Percentiles rank a stretch among this genome's conserved stretches.
phyloP scores from a whole-genome alignment of 2,113 vertebrate species.

The Mesocricetus auratus region DNA sequence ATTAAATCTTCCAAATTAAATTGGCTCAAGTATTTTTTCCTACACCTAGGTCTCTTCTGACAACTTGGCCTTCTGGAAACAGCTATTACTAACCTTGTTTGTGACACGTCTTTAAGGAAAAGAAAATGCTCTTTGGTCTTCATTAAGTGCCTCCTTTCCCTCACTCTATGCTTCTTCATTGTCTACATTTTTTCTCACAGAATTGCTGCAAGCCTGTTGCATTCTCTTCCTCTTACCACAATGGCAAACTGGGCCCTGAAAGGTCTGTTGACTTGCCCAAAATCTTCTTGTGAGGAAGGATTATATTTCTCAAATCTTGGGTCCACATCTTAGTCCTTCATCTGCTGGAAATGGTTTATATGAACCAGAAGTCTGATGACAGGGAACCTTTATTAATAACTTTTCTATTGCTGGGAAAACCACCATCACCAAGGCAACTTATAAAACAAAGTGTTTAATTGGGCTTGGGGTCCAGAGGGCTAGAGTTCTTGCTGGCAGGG shows the following conservation, averaged over 20 bases:
- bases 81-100: background rate
- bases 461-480: background rate
- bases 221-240: background rate
- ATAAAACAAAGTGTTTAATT: background rate
- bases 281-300: background rate
- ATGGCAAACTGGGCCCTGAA: background rate
- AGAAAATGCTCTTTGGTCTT: background rate
- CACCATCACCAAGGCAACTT: background rate
- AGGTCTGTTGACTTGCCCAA: background rate
- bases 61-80: background rate
- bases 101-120: background rate
- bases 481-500: background rate
- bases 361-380: background rate
- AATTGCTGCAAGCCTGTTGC: background rate
- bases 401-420: background rate
- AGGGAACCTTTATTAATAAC: background rate
- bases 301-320: background rate
- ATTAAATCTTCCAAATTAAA: conserved; percentile 50
- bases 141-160: background rate
- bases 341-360: background rate
- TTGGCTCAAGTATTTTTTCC: background rate
- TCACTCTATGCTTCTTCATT: background rate
- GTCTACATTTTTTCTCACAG: background rate
- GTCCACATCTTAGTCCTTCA: background rate
- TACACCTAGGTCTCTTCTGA: background rate